These are phyloP conservation scores for Daubentonia madagascariensis DNA, from an alignment of 2,113 vertebrate genomes.

Conservation along the genomic window DNA sequence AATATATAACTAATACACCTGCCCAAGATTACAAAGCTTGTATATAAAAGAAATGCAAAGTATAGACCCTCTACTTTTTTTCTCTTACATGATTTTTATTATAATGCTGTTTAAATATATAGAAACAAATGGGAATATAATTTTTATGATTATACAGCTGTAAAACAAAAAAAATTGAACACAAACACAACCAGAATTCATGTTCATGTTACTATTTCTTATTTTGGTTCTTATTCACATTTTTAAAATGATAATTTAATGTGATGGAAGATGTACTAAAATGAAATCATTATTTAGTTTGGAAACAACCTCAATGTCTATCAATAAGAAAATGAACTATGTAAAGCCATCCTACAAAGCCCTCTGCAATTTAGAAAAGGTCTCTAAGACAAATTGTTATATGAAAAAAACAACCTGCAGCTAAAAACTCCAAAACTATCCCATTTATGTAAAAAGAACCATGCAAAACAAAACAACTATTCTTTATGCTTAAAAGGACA, in stretches of 20 bases:
- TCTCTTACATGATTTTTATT: neutral
- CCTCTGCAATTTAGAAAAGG: neutral
- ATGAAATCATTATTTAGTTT: neutral
- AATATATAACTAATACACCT: neutral
- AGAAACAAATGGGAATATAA: neutral
- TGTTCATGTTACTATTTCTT: neutral
- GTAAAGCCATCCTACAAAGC: neutral
- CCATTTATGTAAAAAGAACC: neutral
- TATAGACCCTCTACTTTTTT: neutral
- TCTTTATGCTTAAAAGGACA: neutral
- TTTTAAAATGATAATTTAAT: slow-evolving; percentile 29
- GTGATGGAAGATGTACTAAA: neutral
- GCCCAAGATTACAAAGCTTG: neutral
- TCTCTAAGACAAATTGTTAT: neutral
- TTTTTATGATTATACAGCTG: neutral
- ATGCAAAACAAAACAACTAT: neutral
- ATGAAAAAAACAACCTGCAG: neutral
- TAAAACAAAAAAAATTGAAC: neutral
- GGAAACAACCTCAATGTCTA: neutral
- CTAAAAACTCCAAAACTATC: neutral
- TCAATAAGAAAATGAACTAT: neutral
- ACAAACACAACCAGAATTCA: neutral
- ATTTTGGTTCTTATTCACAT: neutral
- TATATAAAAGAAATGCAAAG: neutral
- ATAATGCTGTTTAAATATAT: neutral